Evolutionary conservation across 2,888 invertebrate species (phyloP).

Genomic region (Mylabris sibirica): DNA sequence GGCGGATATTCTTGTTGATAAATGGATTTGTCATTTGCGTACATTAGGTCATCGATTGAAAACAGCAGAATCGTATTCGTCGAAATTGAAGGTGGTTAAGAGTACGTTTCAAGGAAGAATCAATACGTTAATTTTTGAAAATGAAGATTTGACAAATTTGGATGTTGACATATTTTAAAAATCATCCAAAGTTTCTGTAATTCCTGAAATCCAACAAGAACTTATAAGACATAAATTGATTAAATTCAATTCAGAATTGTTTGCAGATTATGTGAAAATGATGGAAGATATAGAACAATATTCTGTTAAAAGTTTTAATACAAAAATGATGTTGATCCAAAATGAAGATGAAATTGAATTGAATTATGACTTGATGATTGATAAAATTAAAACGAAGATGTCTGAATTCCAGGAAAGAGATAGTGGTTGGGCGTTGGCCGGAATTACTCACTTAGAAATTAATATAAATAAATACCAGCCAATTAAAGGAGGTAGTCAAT

Average conservation of each 20-base stretch:
- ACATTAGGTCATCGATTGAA: not conserved
- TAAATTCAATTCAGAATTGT: not conserved
- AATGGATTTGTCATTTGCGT: not conserved
- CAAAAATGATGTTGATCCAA: too few species aligned
- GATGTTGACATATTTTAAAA: not conserved
- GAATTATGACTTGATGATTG: too few species aligned
- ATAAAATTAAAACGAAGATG: too few species aligned
- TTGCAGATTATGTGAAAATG: too few species aligned
- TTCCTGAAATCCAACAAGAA: not conserved
- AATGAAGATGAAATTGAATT: too few species aligned
- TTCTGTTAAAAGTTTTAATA: too few species aligned
- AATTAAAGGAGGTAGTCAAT: too few species aligned
- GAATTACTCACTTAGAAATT: too few species aligned
- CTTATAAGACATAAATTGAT: not conserved
- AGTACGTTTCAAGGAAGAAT: not conserved
- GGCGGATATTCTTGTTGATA: conserved; percentile 16
- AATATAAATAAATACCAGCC: too few species aligned
- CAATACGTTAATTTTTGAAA: not conserved
- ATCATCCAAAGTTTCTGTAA: not conserved
- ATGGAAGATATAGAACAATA: too few species aligned
- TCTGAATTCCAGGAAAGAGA: too few species aligned
- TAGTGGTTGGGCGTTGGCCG: too few species aligned
- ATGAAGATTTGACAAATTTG: not conserved
- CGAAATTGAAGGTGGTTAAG: not conserved
- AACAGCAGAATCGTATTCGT: not conserved